These are phyloP conservation scores for Cliona cf. orientalis DNA, from an alignment of 37 sponge, comb jelly and placozoan genomes.

Conservation along the genomic window DNA sequence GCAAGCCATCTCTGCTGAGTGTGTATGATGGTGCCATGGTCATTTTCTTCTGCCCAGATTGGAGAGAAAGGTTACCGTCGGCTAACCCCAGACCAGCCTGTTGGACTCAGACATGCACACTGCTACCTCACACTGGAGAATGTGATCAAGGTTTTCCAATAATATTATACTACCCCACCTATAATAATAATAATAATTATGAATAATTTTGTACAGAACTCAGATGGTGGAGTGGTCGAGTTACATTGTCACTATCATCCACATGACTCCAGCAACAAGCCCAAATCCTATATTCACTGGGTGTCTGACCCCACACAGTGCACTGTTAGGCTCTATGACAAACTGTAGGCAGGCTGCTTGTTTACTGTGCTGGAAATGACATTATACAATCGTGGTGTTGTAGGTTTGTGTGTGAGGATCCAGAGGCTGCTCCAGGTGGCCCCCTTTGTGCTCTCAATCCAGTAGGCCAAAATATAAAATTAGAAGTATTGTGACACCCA, in stretches of 20 bases:
- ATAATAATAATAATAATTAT: not conserved
- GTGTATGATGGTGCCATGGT: too few relatives aligned
- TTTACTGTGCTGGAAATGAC: not conserved
- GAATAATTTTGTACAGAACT: constrained; percentile 27
- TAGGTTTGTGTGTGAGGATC: constrained; percentile 71
- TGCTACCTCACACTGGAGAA: constrained; percentile 65
- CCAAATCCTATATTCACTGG: constrained; percentile 97
- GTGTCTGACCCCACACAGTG: constrained; percentile 79
- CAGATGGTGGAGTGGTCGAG: constrained; percentile 59
- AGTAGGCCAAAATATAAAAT: constrained; percentile 27
- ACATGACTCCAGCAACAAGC: constrained; percentile 61
- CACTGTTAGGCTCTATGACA: constrained; percentile 74
- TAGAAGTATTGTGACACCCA: not conserved
- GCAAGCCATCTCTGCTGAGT: too few relatives aligned
- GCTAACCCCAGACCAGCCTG: constrained; percentile 83
- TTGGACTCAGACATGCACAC: constrained; percentile 90
- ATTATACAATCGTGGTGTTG: too few relatives aligned
- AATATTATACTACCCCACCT: not conserved
- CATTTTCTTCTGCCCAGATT: too few relatives aligned
- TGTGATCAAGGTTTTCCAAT: constrained; percentile 60
- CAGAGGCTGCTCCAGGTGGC: constrained; percentile 77
- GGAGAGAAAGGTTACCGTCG: constrained; percentile 59
- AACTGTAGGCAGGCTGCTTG: constrained; percentile 68
- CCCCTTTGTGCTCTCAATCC: constrained; percentile 70
- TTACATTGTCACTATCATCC: constrained; percentile 46